Evolutionary conservation across 2,888 invertebrate species (phyloP), one percentile per base, ranked within the genome.

Genomic region (Nebria brevicollis): DNA sequence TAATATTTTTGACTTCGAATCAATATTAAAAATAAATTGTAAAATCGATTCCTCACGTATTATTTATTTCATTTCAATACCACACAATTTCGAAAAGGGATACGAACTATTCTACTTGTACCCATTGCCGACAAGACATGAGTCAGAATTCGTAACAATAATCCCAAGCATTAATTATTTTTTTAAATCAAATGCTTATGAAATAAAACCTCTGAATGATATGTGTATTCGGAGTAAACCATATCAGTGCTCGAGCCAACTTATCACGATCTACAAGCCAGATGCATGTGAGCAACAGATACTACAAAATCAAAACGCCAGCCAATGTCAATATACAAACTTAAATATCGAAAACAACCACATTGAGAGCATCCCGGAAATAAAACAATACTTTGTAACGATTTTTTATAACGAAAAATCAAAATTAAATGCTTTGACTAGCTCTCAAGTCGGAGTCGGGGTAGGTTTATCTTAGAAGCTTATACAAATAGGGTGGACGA

Each of bases 301-400:
- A 54, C 7, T 54, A 3, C 54, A 54, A 54, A 25, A 26, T 75
- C 65, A 20, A 65, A 65, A 20, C 20, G 20, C 20, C 20, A 75
- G 26, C 41, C n/a, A n/a, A n/a, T n/a, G n/a, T n/a, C n/a, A n/a
- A n/a, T n/a, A n/a, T n/a, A n/a, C n/a, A n/a, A n/a, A n/a, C n/a
- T n/a, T n/a, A n/a, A n/a, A n/a, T n/a, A n/a, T n/a, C n/a, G n/a
- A n/a, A n/a, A n/a, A n/a, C n/a, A n/a, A n/a, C n/a, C 65, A 20
- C 25, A 15, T 75, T 8, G 75, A 75, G 3, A 5, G 65, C 13
- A 64, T 65, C 2, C 64, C 75, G 5, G 75, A 75, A 75, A 64
- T 75, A 1, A 75, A 75, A 5, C 65, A 75, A 10, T 75, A 75
- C 34, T n/a, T n/a, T n/a, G n/a, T n/a, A n/a, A n/a, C n/a, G n/a